Conservation (phyloP, 37 sponge, comb jelly and placozoan genomes). For the Chondrosia reniformis region DNA sequence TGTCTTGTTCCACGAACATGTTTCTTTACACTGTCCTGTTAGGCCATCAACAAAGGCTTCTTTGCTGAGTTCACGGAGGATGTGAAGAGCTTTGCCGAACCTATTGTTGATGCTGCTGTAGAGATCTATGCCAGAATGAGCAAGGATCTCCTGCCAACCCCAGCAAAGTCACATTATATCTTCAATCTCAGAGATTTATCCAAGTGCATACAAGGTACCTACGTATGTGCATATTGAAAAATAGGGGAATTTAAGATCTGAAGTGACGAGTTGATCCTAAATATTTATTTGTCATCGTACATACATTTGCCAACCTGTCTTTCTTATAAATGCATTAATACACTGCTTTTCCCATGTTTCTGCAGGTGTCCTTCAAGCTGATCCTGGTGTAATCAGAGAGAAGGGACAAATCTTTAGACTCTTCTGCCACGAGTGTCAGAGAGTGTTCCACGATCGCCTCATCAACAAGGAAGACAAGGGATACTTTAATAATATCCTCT, state of each 20-base stretch:
- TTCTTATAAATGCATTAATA: no score
- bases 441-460: constrained; percentile 97
- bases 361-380: constrained; percentile 92
- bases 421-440: constrained; percentile 94
- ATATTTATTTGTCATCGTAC: not conserved
- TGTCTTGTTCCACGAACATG: no score
- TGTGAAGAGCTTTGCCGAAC: constrained; percentile 85
- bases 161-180: constrained; percentile 97
- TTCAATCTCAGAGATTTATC: constrained; percentile 98
- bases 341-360: no score
- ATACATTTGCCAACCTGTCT: no score
- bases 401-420: constrained; percentile 83
- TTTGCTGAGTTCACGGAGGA: constrained; percentile 89
- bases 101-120: constrained; percentile 93
- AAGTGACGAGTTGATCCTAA: no score
- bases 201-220: constrained; percentile 92
- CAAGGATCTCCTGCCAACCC: constrained; percentile 96
- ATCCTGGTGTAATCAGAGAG: constrained; percentile 94
- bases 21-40: not conserved
- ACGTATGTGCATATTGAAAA: no score
- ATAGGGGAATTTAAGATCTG: no score
- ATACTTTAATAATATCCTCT: constrained; percentile 91
- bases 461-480: constrained; percentile 87
- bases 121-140: constrained; percentile 97
- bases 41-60: constrained; percentile 91